These are phyloP conservation scores for Lamellibrachia columna DNA, from an alignment of 2,888 invertebrate genomes.

Conservation along the genomic window DNA sequence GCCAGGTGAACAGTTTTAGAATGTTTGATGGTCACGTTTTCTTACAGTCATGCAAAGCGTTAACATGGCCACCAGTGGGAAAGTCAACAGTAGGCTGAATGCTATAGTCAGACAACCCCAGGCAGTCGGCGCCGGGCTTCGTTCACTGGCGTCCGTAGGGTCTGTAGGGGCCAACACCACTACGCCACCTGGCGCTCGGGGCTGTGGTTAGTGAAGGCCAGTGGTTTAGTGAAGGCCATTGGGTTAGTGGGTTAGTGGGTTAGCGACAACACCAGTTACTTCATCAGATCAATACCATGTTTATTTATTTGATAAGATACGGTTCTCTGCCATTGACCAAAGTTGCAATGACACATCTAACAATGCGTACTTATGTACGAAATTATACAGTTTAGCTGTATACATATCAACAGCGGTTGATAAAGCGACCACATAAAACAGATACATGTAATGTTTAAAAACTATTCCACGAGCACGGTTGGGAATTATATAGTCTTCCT, in stretches of 20 bases:
- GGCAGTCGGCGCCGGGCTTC: background rate
- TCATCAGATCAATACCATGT: background rate
- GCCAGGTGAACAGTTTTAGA: no score
- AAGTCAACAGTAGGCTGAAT: background rate
- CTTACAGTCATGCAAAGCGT: no score
- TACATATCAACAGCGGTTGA: no score
- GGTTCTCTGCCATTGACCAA: no score
- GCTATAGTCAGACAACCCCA: background rate
- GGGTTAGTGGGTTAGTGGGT: background rate
- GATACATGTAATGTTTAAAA: background rate
- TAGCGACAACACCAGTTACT: background rate
- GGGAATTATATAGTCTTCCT: background rate
- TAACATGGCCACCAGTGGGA: no score
- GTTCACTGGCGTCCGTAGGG: background rate
- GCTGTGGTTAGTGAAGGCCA: background rate
- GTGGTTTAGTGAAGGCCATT: background rate
- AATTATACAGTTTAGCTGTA: no score
- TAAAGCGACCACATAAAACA: no score
- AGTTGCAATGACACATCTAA: no score
- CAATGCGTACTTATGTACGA: no score
- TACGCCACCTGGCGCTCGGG: background rate
- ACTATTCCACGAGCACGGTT: background rate
- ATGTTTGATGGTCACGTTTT: no score
- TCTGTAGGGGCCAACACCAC: background rate
- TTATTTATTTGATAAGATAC: no score